phyloP scores from a whole-genome alignment of 2,113 vertebrate genomes.

The Columba livia region DNA sequence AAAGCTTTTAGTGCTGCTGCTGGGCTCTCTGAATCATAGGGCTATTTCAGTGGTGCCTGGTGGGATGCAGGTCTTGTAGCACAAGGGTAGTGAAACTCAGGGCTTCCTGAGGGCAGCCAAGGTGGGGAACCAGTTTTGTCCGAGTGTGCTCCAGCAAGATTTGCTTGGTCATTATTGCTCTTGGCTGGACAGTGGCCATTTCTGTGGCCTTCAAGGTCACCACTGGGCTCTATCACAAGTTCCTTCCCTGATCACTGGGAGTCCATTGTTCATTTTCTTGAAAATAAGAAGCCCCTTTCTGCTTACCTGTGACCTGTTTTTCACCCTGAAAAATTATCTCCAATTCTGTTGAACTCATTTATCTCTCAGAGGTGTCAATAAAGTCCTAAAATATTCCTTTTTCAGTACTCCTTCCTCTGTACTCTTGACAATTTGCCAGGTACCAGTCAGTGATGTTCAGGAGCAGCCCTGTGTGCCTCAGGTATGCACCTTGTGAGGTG shows the following conservation, averaged over 20 bases:
- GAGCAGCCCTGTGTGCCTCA: not conserved
- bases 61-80: slow-evolving; percentile 40
- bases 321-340: not conserved
- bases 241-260: not conserved
- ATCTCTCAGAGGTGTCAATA: not conserved
- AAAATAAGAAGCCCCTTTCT: not conserved
- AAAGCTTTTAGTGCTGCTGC: slow-evolving; percentile 35
- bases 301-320: not conserved
- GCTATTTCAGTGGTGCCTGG: slow-evolving; percentile 32
- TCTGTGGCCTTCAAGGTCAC: not conserved
- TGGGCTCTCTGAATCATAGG: slow-evolving; percentile 45
- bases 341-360: not conserved
- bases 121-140: not conserved
- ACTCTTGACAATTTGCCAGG: not conserved
- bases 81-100: not conserved
- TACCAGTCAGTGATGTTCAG: not conserved
- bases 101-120: not conserved
- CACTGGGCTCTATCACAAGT: not conserved
- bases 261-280: not conserved
- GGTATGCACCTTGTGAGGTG: not conserved
- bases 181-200: not conserved
- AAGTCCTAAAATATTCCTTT: not conserved
- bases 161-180: slow-evolving; percentile 13
- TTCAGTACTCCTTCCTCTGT: not conserved
- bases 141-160: not conserved